Evolutionary conservation across 2,888 invertebrate genomes (phyloP).

Genomic region (Elaeidobius kamerunicus): DNA sequence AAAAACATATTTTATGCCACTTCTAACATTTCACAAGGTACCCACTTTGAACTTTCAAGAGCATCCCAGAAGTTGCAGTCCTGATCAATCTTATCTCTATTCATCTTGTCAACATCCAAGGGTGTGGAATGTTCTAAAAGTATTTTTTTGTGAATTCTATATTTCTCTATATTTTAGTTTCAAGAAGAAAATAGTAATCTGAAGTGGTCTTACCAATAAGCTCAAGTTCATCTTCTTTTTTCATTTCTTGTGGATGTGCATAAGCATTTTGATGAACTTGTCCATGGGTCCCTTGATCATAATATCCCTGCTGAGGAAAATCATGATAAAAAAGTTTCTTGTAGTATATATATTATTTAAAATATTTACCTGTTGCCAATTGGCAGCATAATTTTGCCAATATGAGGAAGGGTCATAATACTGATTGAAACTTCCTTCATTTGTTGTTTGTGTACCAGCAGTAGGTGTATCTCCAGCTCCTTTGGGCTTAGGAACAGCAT

Average conservation of each 20-base stretch:
- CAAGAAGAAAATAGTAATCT: no score
- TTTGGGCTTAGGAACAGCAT: slow-evolving; percentile 86
- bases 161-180: no score
- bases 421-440: slow-evolving; percentile 15
- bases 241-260: slow-evolving; percentile 32
- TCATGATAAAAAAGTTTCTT: not conserved
- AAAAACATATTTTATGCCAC: slow-evolving; percentile 7
- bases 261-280: slow-evolving; percentile 17
- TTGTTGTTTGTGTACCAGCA: slow-evolving; percentile 44
- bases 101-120: slow-evolving; percentile 72
- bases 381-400: slow-evolving; percentile 80
- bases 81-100: slow-evolving; percentile 71
- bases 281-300: slow-evolving; percentile 47
- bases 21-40: slow-evolving; percentile 73
- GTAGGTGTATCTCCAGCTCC: slow-evolving; percentile 48
- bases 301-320: slow-evolving; percentile 47
- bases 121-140: slow-evolving; percentile 69
- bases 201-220: slow-evolving; percentile 73
- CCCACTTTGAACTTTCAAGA: slow-evolving; percentile 79
- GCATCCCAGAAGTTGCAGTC: slow-evolving; percentile 79
- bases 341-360: not conserved
- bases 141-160: no score
- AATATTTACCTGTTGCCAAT: slow-evolving; percentile 58
- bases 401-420: slow-evolving; percentile 82
- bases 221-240: slow-evolving; percentile 64